Conservation (phyloP, 2,797 vertebrate species). For the Tangara arthus region DNA sequence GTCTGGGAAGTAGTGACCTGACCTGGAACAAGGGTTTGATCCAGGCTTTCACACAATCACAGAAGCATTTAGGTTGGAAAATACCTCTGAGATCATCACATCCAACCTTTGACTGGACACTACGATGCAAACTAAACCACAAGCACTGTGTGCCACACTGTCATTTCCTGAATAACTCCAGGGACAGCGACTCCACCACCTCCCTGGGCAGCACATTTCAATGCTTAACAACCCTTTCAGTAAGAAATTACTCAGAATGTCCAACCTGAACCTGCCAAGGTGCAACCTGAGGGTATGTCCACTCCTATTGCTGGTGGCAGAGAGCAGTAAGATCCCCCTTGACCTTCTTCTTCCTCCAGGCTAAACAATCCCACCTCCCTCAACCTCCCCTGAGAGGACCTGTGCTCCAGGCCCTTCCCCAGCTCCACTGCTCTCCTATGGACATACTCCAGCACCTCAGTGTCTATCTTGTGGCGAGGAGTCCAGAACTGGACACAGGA, state of each 20-base stretch:
- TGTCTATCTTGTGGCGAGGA: not conserved
- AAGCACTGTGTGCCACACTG: fast-evolving
- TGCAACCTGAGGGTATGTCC: not conserved
- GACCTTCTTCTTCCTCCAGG: not conserved
- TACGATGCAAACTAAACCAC: not conserved
- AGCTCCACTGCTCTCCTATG: not conserved
- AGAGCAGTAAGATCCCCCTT: not conserved
- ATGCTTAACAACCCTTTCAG: not conserved
- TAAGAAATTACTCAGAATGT: not conserved
- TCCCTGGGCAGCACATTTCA: not conserved
- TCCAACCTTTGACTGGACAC: not conserved
- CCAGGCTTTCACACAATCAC: not conserved
- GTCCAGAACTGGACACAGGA: not conserved
- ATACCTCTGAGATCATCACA: not conserved
- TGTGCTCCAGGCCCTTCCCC: not conserved
- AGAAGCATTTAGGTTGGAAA: not conserved
- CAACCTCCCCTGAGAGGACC: not conserved
- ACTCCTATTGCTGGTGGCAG: not conserved
- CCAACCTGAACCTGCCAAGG: not conserved
- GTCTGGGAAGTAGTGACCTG: not conserved
- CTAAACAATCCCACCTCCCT: not conserved
- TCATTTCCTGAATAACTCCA: not conserved
- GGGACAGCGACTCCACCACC: not conserved
- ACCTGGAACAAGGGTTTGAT: not conserved
- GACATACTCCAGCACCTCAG: not conserved